Conservation (phyloP, 2,113 vertebrate genomes). For the Hyaena hyaena region DNA sequence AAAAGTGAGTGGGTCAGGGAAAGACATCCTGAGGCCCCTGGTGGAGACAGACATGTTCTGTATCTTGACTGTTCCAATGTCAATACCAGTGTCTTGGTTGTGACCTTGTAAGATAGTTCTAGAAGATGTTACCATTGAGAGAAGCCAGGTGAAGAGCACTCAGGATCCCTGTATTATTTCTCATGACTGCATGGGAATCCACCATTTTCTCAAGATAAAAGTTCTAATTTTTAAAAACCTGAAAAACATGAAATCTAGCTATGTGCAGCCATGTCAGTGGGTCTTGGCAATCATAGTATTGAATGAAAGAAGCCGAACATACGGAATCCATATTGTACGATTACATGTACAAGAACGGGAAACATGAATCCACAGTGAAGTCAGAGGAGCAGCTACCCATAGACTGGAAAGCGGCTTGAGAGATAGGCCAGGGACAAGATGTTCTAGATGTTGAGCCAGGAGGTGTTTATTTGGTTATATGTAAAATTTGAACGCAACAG, state of each 20-base stretch:
- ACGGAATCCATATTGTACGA: accelerated
- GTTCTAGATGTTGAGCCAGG: not conserved
- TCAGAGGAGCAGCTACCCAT: not conserved
- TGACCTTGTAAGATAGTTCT: no score
- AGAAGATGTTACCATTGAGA: accelerated
- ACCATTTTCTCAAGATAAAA: not conserved
- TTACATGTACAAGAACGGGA: not conserved
- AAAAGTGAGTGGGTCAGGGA: accelerated
- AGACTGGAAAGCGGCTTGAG: accelerated
- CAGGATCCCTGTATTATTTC: accelerated
- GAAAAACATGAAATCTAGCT: not conserved
- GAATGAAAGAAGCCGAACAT: not conserved
- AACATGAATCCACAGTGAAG: accelerated
- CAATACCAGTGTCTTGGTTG: no score
- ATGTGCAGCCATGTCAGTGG: accelerated
- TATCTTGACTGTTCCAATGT: accelerated
- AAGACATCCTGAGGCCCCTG: not conserved
- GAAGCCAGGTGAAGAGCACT: not conserved
- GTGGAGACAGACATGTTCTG: not conserved
- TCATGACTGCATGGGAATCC: not conserved
- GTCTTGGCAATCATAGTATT: accelerated
- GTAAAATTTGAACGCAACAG: not conserved
- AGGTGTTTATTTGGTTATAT: no score
- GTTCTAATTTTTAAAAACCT: not conserved
- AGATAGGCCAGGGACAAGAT: accelerated